These are phyloP conservation scores for Xylocopa sonorina DNA, from an alignment of 1,140 invertebrate genomes.

Conservation along the genomic window DNA sequence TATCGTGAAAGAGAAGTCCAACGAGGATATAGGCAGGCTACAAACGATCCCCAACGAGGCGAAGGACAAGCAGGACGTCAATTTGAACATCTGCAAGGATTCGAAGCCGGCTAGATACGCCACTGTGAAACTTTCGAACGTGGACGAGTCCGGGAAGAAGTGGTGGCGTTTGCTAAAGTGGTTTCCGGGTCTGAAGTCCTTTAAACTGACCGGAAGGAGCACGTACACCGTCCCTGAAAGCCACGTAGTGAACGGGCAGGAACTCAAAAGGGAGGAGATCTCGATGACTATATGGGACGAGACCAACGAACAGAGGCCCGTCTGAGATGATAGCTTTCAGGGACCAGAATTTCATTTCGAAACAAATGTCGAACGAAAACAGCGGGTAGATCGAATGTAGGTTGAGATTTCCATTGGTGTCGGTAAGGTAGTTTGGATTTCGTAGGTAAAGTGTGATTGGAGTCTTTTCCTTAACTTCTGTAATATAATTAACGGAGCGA, in stretches of 20 bases:
- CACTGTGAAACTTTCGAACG: slow-evolving; percentile 23
- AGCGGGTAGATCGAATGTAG: neutral
- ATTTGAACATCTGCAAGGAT: neutral
- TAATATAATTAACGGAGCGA: neutral
- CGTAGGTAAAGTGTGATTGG: too few species aligned
- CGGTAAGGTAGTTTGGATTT: too few species aligned
- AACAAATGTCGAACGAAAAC: neutral
- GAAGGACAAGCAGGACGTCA: neutral
- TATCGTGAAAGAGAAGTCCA: neutral
- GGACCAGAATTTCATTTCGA: accelerated
- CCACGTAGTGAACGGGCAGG: slow-evolving; percentile 38
- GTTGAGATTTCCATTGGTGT: neutral
- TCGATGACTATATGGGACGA: slow-evolving; percentile 74
- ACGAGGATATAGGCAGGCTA: neutral
- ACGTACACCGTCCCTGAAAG: slow-evolving; percentile 50
- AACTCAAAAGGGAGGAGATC: slow-evolving; percentile 68
- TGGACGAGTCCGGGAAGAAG: slow-evolving; percentile 62
- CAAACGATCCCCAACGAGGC: neutral
- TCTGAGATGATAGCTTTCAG: slow-evolving; percentile 54
- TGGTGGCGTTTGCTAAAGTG: slow-evolving; percentile 77
- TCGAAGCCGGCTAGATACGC: neutral
- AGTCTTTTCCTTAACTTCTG: neutral
- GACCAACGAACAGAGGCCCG: slow-evolving; percentile 67
- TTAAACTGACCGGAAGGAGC: slow-evolving; percentile 55
- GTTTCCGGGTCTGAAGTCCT: slow-evolving; percentile 70